Evolutionary conservation across 1,140 invertebrate species (phyloP), one percentile per base, ranked within the genome.

Genomic region (Delia radicum): DNA sequence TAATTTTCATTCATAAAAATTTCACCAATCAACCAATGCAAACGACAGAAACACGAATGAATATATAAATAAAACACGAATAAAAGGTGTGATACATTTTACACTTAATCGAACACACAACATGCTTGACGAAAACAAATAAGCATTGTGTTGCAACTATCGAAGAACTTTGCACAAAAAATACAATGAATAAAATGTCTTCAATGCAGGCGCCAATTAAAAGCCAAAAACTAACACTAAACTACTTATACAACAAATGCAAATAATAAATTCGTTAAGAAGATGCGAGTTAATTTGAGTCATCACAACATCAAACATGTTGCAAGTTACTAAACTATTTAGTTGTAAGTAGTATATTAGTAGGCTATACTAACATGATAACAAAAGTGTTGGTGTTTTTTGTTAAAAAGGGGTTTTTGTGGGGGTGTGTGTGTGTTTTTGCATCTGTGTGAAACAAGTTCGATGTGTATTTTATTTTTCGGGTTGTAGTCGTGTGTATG

Each of bases 1-100:
- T 18, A 69, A 69, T 69, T 69, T 69, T 69, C 65, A 69, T 69
- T 69, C 65, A 69, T 69, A 69, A 69, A 69, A 69, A 69, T 69
- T 21, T 55, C 48, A 18, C 8, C 33, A 37, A 7, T 10, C 33
- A 37, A 37, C 8, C 33, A 37, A 37, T 13, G 33, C 13, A 37
- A 37, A 37, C 13, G 33, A 37, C 13, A 13, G 8, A 37, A 10
- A 55, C n/a, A 55, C 48, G 46, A 48, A 55, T 18, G 46, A 33
- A 33, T 33, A 42, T 2, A 42, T 3, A 42, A 42, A 13, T 15
- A 42, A 42, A 3, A 42, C 29, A 69, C 29, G 65, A 33, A n/a
- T 24, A 24, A 42, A 42, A 42, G 37, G 37, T 42, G 37, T 42
- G 37, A 42, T 42, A n/a, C n/a, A n/a, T n/a, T n/a, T n/a, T 42